Evolutionary conservation across 2,113 vertebrate genomes (phyloP).

Genomic region (Gambusia affinis): DNA sequence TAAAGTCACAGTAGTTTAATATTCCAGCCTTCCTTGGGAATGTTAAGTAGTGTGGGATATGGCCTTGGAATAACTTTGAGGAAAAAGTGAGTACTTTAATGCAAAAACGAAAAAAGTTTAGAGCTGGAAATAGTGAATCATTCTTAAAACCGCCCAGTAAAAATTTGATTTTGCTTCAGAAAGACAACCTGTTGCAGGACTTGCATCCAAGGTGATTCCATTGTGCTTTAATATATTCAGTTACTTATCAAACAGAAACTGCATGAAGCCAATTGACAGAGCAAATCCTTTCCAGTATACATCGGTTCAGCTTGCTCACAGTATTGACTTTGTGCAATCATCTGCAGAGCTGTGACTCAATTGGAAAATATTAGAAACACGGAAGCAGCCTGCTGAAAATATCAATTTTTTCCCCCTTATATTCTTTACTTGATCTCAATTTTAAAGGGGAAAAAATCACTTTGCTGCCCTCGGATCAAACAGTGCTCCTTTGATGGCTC

Average conservation of each 20-base stretch:
- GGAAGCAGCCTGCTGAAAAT: not conserved
- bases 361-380: not conserved
- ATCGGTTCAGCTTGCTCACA: not conserved
- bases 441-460: not conserved
- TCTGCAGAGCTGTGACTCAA: slow-evolving; percentile 18
- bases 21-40: not conserved
- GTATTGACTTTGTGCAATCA: not conserved
- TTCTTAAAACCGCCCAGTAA: not conserved
- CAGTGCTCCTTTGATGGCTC: not conserved
- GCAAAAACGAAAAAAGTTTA: not conserved
- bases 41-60: not conserved
- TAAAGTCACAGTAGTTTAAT: not conserved
- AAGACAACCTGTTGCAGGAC: not conserved
- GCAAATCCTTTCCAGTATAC: not conserved
- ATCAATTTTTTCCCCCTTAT: not conserved
- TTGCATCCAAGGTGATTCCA: not conserved
- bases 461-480: not conserved
- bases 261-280: not conserved
- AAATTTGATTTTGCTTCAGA: not conserved
- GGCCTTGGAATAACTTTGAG: not conserved
- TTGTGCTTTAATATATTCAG: not conserved
- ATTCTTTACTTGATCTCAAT: not conserved
- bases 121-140: not conserved
- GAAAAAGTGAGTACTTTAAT: not conserved
- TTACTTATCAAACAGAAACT: not conserved